Evolutionary conservation across 2,797 vertebrate species (phyloP), one percentile per base, ranked within the genome.

Genomic region (Tiaroga cobitis): DNA sequence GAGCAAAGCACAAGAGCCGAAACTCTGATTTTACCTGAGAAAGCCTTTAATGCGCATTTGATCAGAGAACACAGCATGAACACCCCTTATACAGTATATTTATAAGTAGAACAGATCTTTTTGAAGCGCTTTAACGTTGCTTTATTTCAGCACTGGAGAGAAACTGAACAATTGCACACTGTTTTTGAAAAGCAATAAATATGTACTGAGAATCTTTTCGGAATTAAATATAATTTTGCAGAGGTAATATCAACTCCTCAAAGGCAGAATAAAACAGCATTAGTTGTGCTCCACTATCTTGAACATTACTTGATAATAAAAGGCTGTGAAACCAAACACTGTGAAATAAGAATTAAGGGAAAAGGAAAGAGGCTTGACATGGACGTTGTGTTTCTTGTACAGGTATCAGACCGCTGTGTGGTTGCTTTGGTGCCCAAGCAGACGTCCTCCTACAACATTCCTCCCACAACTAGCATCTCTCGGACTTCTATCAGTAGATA

Each of bases 371-470:
- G 49, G 49, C 21, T 83, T 80, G 78, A 67, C 19, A 67, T 39
- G 9, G 21, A 51, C 3, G 3, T 26, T 41, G 11, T 75, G 18
- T 75, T 63, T 74, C 19, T 67, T 37, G 24, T 82, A 24, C 94
- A 99, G 98, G 98, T 99, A 75, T 99, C 98, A 0, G 98, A 99
- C 89, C 96, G 98, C 89, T 99, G 97, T 0, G 95, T 99, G 26
- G 98, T 99, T 90, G 98, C 98, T 37, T 92, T 99, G 67, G 98
- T 99, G 56, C 97, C 98, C 41, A 99, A 99, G 82, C 98, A 99
- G 94, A 99, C 97, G 18, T 99, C 98, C 2, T 99, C 98, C 4
- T 99, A 99, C 94, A 99, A 99, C 91, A 99, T 99, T 73, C 97
- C 98, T 3, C 95, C 97, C 82, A 98, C 98, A 2, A 96, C 98